phyloP scores from a whole-genome alignment of 2,888 invertebrate genomes.

The Spilarctia lutea region DNA sequence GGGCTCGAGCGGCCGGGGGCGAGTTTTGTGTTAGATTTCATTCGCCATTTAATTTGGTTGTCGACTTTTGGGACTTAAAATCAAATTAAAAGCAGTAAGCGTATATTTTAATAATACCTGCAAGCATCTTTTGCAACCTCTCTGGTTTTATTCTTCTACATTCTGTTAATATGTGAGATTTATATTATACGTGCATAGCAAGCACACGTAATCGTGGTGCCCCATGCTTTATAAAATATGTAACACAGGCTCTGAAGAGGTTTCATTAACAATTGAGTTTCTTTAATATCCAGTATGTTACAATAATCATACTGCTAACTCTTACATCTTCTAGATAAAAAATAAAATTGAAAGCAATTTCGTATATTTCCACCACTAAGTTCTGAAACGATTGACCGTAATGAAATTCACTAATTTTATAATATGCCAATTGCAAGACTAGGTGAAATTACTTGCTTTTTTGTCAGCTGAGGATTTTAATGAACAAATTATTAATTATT shows the following conservation, averaged over 20 bases:
- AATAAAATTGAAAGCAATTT: background rate
- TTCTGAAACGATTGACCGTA: background rate
- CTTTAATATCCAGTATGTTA: background rate
- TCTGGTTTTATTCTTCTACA: conserved; percentile 25
- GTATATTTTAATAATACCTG: conserved; percentile 49
- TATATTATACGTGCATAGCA: background rate
- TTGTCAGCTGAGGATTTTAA: background rate
- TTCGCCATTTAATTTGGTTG: conserved; percentile 71
- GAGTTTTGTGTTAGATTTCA: conserved; percentile 61
- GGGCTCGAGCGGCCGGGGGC: conserved; percentile 48
- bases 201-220: background rate
- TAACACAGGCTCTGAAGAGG: background rate
- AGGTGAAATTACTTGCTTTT: background rate
- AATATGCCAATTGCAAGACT: background rate
- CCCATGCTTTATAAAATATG: background rate
- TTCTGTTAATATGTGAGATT: conserved; percentile 21
- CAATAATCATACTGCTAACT: background rate
- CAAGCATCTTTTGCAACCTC: conserved; percentile 42
- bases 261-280: background rate
- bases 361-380: background rate
- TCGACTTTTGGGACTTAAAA: conserved; percentile 62
- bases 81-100: conserved; percentile 61
- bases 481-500: background rate
- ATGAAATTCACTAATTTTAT: background rate
- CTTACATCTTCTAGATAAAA: background rate